Percentiles rank a stretch among this genome's conserved stretches.
Evolutionary conservation across 2,888 invertebrate species (phyloP).

Genomic region (Heliconius cydno): DNA sequence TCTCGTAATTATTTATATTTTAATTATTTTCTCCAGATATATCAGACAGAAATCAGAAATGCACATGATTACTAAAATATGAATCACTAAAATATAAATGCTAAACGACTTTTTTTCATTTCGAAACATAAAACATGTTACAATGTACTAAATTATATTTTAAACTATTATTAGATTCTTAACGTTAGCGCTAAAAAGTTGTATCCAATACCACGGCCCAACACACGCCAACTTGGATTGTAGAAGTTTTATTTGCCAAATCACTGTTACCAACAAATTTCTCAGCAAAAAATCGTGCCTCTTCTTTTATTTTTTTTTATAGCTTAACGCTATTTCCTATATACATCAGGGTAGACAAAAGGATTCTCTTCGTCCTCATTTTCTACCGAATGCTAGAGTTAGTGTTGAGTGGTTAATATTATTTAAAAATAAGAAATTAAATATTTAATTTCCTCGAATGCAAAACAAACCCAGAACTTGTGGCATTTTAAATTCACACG

Average conservation of each 20-base stretch:
- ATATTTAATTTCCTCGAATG: too few species aligned
- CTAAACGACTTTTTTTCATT: neutral
- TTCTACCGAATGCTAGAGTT: too few species aligned
- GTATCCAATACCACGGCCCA: conserved; percentile 11
- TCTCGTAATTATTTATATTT: too few species aligned
- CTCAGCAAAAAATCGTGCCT: neutral
- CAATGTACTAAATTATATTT: neutral
- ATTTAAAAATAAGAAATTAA: too few species aligned
- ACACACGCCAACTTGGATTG: conserved; percentile 16
- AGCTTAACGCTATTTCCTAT: too few species aligned
- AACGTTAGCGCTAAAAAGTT: neutral
- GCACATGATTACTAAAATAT: neutral
- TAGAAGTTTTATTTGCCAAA: conserved; percentile 15
- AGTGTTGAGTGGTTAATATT: too few species aligned
- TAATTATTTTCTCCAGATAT: neutral
- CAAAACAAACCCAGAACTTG: too few species aligned
- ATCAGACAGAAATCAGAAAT: neutral
- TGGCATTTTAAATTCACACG: too few species aligned
- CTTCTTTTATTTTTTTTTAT: too few species aligned
- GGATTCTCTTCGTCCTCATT: too few species aligned
- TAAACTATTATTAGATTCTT: neutral
- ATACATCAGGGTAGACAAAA: too few species aligned
- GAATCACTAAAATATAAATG: neutral
- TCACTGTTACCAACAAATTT: neutral
- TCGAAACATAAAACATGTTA: neutral